Conservation (phyloP, 2,113 vertebrate genomes). For the Eulemur macaco region DNA sequence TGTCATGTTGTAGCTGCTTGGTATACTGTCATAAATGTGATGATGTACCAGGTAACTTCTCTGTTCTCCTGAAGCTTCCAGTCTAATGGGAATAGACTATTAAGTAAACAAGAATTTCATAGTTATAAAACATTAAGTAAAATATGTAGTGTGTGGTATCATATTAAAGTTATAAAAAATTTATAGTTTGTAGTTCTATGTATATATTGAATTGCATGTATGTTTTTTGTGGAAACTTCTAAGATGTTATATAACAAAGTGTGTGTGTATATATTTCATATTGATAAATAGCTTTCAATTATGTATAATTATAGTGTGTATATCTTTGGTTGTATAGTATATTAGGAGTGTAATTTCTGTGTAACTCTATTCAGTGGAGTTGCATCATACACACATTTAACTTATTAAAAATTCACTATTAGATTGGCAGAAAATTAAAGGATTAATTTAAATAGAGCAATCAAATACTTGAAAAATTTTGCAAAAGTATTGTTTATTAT, state of each 20-base stretch:
- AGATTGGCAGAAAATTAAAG: conserved; percentile 6
- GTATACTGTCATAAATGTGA: background rate
- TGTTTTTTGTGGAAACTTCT: background rate
- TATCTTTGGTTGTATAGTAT: background rate
- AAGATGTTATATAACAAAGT: background rate
- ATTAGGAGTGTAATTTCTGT: background rate
- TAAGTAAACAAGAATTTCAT: background rate
- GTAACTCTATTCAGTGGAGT: background rate
- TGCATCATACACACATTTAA: background rate
- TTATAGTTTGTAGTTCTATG: background rate
- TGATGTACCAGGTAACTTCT: background rate
- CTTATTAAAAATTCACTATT: background rate
- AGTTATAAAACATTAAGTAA: conserved; percentile 20
- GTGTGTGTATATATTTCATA: background rate
- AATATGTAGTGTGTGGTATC: background rate
- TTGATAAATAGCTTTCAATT: background rate
- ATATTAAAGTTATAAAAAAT: background rate
- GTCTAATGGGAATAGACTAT: background rate
- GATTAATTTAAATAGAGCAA: background rate
- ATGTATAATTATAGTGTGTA: background rate
- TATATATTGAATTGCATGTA: background rate
- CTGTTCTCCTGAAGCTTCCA: background rate
- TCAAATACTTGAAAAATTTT: background rate
- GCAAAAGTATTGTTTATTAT: background rate
- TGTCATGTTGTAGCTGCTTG: background rate